These are phyloP conservation scores for Chromoteleia sp. DNA, from an alignment of 2,888 invertebrate genomes.

Conservation along the genomic window DNA sequence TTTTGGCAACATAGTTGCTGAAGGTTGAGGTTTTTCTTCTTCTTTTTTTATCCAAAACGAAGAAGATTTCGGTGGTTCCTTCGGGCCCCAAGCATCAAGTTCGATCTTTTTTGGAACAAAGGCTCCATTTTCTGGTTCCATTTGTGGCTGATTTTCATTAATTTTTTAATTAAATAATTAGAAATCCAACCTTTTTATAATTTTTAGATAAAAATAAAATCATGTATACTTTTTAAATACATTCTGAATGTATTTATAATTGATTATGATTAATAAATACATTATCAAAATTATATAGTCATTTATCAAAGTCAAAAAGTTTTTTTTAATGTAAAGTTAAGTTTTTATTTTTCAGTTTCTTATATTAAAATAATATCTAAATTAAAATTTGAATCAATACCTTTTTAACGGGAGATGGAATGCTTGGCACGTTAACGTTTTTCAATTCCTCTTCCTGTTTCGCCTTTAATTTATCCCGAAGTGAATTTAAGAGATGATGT, in stretches of 20 bases:
- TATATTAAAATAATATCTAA: neutral
- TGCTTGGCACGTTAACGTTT: constrained; percentile 72
- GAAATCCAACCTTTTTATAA: no score
- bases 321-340: no score
- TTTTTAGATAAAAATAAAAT: no score
- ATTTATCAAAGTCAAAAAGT: no score
- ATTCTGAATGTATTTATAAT: no score
- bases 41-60: constrained; percentile 80
- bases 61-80: constrained; percentile 78
- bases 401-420: constrained; percentile 64
- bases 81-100: constrained; percentile 80
- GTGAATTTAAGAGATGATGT: constrained; percentile 85
- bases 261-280: no score
- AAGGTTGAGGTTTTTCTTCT: constrained; percentile 73
- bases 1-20: constrained; percentile 40
- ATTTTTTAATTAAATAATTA: no score
- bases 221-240: no score
- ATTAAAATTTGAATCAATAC: constrained; percentile 11
- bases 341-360: no score
- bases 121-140: constrained; percentile 73
- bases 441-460: constrained; percentile 86
- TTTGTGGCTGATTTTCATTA: neutral
- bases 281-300: no score
- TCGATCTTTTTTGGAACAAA: constrained; percentile 73
- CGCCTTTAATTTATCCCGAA: constrained; percentile 86